Conservation (phyloP, 2,113 vertebrate genomes). For the Percina caprodes region DNA sequence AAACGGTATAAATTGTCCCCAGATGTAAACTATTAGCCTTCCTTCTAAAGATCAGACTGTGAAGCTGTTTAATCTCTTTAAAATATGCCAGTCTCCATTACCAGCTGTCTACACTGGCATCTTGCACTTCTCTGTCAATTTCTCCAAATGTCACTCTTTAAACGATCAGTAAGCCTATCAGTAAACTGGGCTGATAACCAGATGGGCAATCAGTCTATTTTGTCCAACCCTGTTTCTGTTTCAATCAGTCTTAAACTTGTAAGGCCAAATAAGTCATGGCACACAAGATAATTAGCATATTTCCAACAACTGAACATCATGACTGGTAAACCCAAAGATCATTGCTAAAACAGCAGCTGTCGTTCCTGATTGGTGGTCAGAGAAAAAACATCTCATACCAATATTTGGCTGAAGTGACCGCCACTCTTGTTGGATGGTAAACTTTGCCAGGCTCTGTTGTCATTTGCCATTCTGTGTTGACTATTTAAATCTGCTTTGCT, state of each 20-base stretch:
- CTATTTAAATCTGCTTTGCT: conserved; percentile 26
- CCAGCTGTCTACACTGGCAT: conserved; percentile 43
- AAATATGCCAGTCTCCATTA: conserved; percentile 58
- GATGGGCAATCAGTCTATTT: conserved; percentile 23
- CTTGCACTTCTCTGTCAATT: conserved; percentile 35
- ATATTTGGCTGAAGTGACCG: conserved; percentile 15
- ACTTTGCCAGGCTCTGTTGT: conserved; percentile 11
- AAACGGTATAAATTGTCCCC: conserved; percentile 31
- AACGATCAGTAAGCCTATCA: conserved; percentile 23
- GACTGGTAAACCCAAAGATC: conserved; percentile 10
- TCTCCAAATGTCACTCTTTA: conserved; percentile 47
- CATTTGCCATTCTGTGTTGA: background rate
- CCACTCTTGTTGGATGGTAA: conserved; percentile 10
- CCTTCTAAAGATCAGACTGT: conserved; percentile 10
- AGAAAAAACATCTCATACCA: conserved; percentile 7
- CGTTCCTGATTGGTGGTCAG: conserved; percentile 25
- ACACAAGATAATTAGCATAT: background rate
- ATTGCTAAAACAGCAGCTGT: conserved; percentile 20
- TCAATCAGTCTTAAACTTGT: conserved; percentile 29
- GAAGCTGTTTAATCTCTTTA: conserved; percentile 45
- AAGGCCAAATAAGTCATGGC: background rate
- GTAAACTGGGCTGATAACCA: conserved; percentile 34
- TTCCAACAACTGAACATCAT: conserved; percentile 4
- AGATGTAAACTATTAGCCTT: conserved; percentile 36
- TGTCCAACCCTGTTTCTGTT: background rate